phyloP scores from a whole-genome alignment of 2,113 vertebrate genomes.

The Caretta caretta region DNA sequence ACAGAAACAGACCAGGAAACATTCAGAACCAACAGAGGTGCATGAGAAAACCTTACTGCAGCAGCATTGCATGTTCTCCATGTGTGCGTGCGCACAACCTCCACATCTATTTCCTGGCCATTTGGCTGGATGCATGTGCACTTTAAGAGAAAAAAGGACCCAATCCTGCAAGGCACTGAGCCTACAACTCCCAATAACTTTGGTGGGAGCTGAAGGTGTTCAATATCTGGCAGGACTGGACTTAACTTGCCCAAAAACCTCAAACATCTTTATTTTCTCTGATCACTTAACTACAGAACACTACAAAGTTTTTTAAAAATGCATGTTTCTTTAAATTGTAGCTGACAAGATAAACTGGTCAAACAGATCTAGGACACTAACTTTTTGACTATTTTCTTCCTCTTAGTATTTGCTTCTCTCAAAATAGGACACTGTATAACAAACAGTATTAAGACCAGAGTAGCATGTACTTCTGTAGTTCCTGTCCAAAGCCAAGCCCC shows the following conservation, averaged over 20 bases:
- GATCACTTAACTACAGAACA: neutral
- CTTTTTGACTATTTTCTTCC: neutral
- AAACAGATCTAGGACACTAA: neutral
- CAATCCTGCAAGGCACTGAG: neutral
- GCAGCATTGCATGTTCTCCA: neutral
- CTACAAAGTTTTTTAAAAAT: neutral
- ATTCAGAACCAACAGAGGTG: neutral
- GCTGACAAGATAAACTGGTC: rapidly evolving
- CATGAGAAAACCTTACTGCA: neutral
- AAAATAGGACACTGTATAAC: neutral
- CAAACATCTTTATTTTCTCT: neutral
- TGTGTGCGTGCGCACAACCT: neutral
- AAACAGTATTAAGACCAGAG: neutral
- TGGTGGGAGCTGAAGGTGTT: neutral
- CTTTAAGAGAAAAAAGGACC: neutral
- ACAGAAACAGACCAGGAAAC: neutral
- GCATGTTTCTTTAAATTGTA: rapidly evolving
- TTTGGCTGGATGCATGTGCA: neutral
- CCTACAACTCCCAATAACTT: neutral
- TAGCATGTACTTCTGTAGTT: neutral
- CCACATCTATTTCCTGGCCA: neutral
- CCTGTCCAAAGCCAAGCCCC: neutral
- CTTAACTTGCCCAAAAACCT: neutral
- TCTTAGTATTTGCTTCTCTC: neutral
- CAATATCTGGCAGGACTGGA: neutral